A percentile compares a stretch with the other conserved stretches of the same genome.
phyloP scores from a whole-genome alignment of 2,888 invertebrate species.

The Tipula lateralis region DNA sequence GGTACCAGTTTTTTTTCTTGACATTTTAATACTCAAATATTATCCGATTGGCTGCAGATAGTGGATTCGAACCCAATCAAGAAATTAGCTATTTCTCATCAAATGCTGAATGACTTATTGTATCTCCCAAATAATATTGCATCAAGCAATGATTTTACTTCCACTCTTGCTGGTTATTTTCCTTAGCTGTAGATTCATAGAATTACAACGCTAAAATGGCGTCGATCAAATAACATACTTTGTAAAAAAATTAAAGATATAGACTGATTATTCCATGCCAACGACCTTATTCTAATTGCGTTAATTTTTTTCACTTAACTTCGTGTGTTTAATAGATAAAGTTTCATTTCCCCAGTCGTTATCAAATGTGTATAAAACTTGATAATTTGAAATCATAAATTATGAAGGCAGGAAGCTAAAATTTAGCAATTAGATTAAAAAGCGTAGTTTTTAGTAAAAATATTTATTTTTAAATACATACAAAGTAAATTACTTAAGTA shows the following conservation, averaged over 20 bases:
- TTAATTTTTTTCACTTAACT: background rate
- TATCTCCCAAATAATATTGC: too few species aligned
- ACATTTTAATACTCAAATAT: too few species aligned
- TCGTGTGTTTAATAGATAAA: background rate
- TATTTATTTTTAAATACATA: background rate
- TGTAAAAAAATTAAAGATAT: background rate
- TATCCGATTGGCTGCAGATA: too few species aligned
- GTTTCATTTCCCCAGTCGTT: background rate
- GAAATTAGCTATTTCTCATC: too few species aligned
- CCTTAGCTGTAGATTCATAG: background rate
- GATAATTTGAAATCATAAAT: background rate
- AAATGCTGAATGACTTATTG: too few species aligned
- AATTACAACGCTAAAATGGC: background rate
- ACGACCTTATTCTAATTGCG: background rate
- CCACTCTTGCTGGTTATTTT: too few species aligned
- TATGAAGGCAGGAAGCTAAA: background rate
- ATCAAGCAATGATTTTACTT: too few species aligned
- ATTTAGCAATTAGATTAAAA: background rate
- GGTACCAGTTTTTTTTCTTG: too few species aligned
- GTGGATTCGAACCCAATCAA: too few species aligned
- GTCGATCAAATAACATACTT: background rate
- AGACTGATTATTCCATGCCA: background rate
- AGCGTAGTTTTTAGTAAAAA: background rate
- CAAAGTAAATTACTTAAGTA: background rate
- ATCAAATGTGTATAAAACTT: background rate